Base-by-base conservation (phyloP, 1,140 invertebrate species). In the Leptopilina clavipes region DNA sequence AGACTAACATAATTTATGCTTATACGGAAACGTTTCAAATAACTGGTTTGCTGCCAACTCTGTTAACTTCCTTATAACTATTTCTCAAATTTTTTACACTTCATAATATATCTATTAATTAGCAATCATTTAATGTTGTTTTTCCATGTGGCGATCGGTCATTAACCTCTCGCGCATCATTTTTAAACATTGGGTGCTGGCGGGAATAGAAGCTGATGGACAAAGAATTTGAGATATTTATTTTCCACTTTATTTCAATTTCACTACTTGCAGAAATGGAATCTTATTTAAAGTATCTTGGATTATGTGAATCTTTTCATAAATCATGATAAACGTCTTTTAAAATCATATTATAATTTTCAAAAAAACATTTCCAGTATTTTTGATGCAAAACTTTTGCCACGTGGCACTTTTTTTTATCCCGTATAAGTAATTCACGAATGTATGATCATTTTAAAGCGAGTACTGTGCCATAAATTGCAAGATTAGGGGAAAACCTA, bases 1-100 rank as follows among this genome's bases (percentile, higher is more conserved):
- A 59, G 56, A 59, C 22, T 59, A 59, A 59, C 56, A 59, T 59
- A 59, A 59, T 59, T 59, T 59, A 59, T 59, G 56, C 56, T 59
- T 59, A 25, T 59, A 59, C 19, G 18, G 56, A 59, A 59, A 59
- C 56, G 56, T 59, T 59, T 31, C 11, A 25, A 25, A 59, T 59
- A 59, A 59, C 56, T 59, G 56, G 56, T 59, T 59, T 59, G 56
- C 56, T 59, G 56, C 56, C 56, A 59, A 59, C 10, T 25, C 10
- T 22, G 3, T 25, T 59, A 59, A 59, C 56, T 31, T 59, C 56
- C 56, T 59, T 6, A 59, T 59, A 59, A 25, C 56, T 59, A 59
- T 59, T 59, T 59, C 12, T 59, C 9, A 25, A 59, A 59, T 22
- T 59, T 48, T 48, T 48, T 48, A 48, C 45, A 48, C 45, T 48